These are phyloP conservation scores for Drosophila neonasuta DNA, from an alignment of 2,888 invertebrate species.

Conservation along the genomic window DNA sequence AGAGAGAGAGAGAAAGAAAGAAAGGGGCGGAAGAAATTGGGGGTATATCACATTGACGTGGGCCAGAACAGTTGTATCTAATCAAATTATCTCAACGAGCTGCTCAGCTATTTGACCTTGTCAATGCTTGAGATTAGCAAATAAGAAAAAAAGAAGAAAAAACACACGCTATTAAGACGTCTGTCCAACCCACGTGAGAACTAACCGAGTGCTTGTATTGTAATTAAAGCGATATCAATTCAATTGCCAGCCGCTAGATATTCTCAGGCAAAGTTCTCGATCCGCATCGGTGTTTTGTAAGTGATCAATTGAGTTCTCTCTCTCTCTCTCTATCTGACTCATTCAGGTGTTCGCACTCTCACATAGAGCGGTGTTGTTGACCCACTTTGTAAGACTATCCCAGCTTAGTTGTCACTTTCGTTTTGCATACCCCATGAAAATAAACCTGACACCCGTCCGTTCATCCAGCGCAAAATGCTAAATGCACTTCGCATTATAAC, in stretches of 20 bases:
- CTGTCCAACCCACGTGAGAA: constrained; percentile 35
- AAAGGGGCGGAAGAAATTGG: constrained; percentile 3
- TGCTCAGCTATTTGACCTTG: constrained; percentile 56
- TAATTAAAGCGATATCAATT: constrained; percentile 36
- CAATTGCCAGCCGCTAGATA: constrained; percentile 6
- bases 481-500: constrained; percentile 32
- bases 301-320: neutral
- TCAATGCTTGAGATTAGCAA: constrained; percentile 43
- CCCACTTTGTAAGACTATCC: constrained; percentile 60
- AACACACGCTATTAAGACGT: constrained; percentile 11
- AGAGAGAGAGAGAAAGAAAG: neutral
- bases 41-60: constrained; percentile 13
- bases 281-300: neutral
- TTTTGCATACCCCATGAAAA: constrained; percentile 28
- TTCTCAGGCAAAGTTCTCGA: constrained; percentile 9
- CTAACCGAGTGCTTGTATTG: constrained; percentile 31
- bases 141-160: neutral
- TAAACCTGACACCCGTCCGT: constrained; percentile 42
- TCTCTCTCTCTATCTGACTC: constrained; percentile 37
- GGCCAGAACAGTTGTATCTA: constrained; percentile 25
- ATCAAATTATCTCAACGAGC: constrained; percentile 36
- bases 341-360: constrained; percentile 35
- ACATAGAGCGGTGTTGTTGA: constrained; percentile 56
- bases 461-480: constrained; percentile 19
- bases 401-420: constrained; percentile 46